A percentile compares a stretch with the other conserved stretches of the same genome.
These are phyloP conservation scores for Muscicapa comitata DNA, from an alignment of 2,797 vertebrate species.

Conservation along the genomic window DNA sequence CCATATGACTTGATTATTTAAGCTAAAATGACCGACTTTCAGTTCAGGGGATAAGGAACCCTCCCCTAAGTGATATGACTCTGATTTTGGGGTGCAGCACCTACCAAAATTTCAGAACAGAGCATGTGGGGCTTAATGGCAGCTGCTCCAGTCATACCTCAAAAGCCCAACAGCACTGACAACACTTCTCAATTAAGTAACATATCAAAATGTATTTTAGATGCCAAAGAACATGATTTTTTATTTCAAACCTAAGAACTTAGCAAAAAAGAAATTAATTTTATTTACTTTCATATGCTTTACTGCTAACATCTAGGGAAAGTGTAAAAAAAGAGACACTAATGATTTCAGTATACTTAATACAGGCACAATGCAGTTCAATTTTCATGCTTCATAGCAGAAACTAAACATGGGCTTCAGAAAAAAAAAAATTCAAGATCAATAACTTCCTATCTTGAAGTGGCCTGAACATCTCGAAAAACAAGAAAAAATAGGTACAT, in stretches of 20 bases:
- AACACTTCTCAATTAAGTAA: background rate
- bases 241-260: background rate
- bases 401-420: background rate
- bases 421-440: background rate
- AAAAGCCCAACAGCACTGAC: background rate
- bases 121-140: fast-evolving
- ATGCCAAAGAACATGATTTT: background rate
- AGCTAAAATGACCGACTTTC: background rate
- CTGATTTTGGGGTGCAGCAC: background rate
- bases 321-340: background rate
- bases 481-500: background rate
- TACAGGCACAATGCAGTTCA: background rate
- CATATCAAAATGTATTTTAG: background rate
- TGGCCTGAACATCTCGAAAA: background rate
- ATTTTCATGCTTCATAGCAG: background rate
- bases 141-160: background rate
- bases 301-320: background rate
- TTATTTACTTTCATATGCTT: background rate
- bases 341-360: background rate
- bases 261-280: background rate
- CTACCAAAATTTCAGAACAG: background rate
- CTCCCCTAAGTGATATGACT: background rate
- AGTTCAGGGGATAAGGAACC: background rate
- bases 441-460: background rate
- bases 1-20: background rate